Evolutionary conservation across 2,888 invertebrate species (phyloP), one percentile per base, ranked within the genome.

Genomic region (Dryadula phaetusa): DNA sequence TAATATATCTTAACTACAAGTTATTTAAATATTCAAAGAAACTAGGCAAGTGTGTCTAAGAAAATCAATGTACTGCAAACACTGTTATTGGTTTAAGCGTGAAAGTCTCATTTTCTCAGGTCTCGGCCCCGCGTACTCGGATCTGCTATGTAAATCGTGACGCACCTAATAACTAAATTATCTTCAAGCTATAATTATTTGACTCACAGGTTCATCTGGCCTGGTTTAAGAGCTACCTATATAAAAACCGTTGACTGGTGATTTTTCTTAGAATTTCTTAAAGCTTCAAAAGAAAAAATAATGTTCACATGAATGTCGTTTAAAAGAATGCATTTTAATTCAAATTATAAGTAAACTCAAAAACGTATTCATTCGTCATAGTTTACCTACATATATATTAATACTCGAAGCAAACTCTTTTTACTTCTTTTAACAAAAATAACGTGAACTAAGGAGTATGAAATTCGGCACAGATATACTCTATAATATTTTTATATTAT

Each of bases 11-110:
- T 16, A 3, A 32, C n/a, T n/a, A n/a, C 28, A 53, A 16, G n/a
- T 34, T 53, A 3, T 6, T 18, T 20, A 7, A 54, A 54, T 54
- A 34, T 34, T 18, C 14, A 14, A 34, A 12, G 20, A 70, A 99
- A 99, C 83, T 99, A 98, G 98, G 95, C 95, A 73, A 95, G 95
- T 62, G 86, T 98, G 58, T 95, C 96, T 20, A 97, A 95, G 81
- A 93, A 90, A 0, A 88, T 97, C n/a, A 93, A 94, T 71, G 87
- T 52, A 85, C 86, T 69, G 94, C 94, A 16, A 94, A 94, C 72
- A 93, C 93, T 87, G 96, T 98, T 0, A 94, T 97, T 68, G 93
- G 96, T 0, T 93, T 97, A 16, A 99, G 99, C 89, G 95, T 96
- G 96, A 97, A 63, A 98, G 98, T 80, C 96, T 97, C 0, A 98